A percentile compares a stretch with the other conserved stretches of the same genome.
Conservation (phyloP, 2,113 vertebrate genomes). For the Chaetodon trifascialis region DNA sequence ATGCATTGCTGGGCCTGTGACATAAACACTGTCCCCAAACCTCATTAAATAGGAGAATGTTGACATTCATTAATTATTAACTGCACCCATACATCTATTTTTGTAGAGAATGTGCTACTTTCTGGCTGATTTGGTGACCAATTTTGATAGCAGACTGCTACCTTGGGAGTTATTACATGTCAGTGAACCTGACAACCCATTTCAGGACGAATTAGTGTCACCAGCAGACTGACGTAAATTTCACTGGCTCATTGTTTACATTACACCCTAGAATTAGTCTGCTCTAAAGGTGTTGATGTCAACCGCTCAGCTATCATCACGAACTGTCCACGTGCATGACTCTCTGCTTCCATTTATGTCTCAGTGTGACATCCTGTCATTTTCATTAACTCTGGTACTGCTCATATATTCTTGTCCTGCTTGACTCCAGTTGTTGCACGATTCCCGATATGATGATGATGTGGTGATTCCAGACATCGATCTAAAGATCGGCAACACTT, state of each 20-base stretch:
- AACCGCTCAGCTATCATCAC: conserved; percentile 16
- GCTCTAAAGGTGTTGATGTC: conserved; percentile 20
- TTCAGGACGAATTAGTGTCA: conserved; percentile 38
- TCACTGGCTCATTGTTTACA: conserved; percentile 26
- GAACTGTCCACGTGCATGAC: neutral
- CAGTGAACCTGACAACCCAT: conserved; percentile 37
- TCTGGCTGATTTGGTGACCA: conserved; percentile 42
- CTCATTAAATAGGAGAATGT: conserved; percentile 16
- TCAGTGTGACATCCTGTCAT: conserved; percentile 21
- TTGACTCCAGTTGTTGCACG: neutral
- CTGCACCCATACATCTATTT: conserved; percentile 45
- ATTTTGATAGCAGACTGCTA: conserved; percentile 15
- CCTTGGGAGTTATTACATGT: conserved; percentile 43
- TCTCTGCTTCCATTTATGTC: conserved; percentile 17
- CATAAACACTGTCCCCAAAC: conserved; percentile 41
- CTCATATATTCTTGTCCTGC: conserved; percentile 8
- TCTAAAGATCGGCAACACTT: conserved; percentile 9
- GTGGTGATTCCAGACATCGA: neutral
- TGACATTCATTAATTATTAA: conserved; percentile 57
- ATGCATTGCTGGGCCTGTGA: conserved; percentile 41
- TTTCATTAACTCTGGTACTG: neutral
- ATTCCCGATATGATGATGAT: too few species aligned
- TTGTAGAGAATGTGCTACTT: conserved; percentile 51
- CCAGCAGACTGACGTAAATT: conserved; percentile 32
- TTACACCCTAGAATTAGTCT: conserved; percentile 29